Evolutionary conservation across 2,113 vertebrate genomes (phyloP).

Genomic region (Apeltes quadracus): DNA sequence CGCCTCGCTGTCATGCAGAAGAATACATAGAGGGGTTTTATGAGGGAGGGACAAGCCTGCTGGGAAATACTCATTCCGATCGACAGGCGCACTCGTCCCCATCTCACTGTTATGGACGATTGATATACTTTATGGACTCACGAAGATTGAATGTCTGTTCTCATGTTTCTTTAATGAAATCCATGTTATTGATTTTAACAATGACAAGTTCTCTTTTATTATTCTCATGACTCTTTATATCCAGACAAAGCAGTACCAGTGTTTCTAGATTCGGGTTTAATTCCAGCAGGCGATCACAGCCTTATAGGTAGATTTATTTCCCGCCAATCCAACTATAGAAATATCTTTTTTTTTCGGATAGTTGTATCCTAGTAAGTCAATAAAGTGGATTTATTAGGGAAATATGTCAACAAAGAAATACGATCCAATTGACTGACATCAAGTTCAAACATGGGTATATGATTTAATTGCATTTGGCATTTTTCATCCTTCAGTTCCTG

Average conservation of each 20-base stretch:
- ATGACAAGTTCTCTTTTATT: conserved; percentile 22
- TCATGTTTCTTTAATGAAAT: conserved; percentile 50
- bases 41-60: conserved; percentile 28
- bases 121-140: conserved; percentile 48
- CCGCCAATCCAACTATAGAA: neutral
- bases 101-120: conserved; percentile 43
- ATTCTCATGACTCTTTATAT: neutral
- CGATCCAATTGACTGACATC: neutral
- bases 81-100: neutral
- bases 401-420: neutral
- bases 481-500: neutral
- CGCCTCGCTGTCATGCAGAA: conserved; percentile 17
- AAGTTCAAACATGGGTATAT: neutral
- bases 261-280: conserved; percentile 12
- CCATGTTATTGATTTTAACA: conserved; percentile 19
- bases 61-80: conserved; percentile 53
- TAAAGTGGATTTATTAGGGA: neutral
- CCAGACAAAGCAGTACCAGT: neutral
- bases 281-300: neutral
- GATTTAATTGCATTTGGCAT: neutral
- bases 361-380: neutral
- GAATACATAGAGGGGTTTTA: conserved; percentile 23
- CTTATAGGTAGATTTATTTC: neutral
- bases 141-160: conserved; percentile 33
- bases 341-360: neutral